Evolutionary conservation across 1,140 invertebrate species (phyloP).

Genomic region (Wiebesia pumilae): DNA sequence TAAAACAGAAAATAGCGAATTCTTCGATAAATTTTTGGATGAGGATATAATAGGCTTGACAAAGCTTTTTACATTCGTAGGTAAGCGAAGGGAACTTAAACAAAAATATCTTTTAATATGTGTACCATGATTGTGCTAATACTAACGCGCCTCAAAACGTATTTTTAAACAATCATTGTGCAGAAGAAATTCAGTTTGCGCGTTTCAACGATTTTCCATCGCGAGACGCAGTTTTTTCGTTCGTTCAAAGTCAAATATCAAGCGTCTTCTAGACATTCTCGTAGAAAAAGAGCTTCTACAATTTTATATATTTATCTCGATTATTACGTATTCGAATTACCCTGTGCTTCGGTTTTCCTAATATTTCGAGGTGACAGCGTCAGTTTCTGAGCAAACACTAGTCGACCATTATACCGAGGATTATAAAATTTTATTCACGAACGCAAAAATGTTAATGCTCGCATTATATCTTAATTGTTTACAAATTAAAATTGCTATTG

Average conservation of each 20-base stretch:
- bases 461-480: background rate
- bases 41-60: background rate
- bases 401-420: too few species aligned
- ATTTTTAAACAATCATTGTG: background rate
- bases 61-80: background rate
- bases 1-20: background rate
- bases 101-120: too few species aligned
- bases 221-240: background rate
- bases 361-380: background rate
- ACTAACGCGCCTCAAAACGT: background rate
- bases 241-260: background rate
- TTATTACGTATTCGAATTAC: background rate
- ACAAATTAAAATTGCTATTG: background rate
- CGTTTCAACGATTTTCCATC: background rate
- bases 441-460: background rate
- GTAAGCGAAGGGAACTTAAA: background rate
- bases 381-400: background rate
- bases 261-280: background rate
- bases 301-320: background rate
- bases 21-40: too few species aligned
- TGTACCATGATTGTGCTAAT: background rate
- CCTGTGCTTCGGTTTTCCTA: background rate
- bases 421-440: background rate
- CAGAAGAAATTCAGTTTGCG: background rate
- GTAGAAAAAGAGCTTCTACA: background rate